Base-by-base conservation (phyloP, 2,888 invertebrate species). In the Holacanthella duospinosa region DNA sequence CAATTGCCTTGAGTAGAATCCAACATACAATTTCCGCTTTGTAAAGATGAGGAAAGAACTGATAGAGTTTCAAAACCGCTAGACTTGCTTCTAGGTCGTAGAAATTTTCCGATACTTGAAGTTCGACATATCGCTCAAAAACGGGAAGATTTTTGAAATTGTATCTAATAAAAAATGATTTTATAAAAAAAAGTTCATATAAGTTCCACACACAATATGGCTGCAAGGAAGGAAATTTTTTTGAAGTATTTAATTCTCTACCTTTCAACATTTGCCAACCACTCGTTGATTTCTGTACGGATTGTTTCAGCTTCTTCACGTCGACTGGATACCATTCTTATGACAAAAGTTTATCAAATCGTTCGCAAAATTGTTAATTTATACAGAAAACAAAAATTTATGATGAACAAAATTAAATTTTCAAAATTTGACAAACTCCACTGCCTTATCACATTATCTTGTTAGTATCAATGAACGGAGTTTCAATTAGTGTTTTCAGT, bases 51-150 rank as follows among this genome's bases (percentile, higher is more conserved):
- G 95, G 93, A 77, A 95, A 94, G 75, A 99, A 91, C 78, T 99
- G 97, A 76, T 97, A 96, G 73, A 99, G 80, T 79, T 99, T 99
- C 56, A 99, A 80, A 16, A 97, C 91, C 1, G 96, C 94, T 72
- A 99, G 80, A 77, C 97, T 96, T 1, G 97, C 96, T 79, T 99
- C 99, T 75, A 97, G 81, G 77, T 97, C 95, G 75, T 97, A 96
- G 0, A 88, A 87, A 78, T 95, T 94, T 75, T 95, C 94, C 68
- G 86, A 83, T 0, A 92, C 89, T 77, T 97, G 96, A 75, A 90
- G 85, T 75, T 92, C 89, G 16, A 97, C 92, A 78, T 97, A 97
- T 64, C 87, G 84, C 77, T 96, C 93, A 71, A 97, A 80, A 16
- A 89, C 88, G 69, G 85, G 84, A 55, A 96, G 82, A 79, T 97